Evolutionary conservation across 92 coral and sea anemone species (phyloP), one percentile per base, ranked within the genome.

Genomic region (Parazoanthus swiftii): DNA sequence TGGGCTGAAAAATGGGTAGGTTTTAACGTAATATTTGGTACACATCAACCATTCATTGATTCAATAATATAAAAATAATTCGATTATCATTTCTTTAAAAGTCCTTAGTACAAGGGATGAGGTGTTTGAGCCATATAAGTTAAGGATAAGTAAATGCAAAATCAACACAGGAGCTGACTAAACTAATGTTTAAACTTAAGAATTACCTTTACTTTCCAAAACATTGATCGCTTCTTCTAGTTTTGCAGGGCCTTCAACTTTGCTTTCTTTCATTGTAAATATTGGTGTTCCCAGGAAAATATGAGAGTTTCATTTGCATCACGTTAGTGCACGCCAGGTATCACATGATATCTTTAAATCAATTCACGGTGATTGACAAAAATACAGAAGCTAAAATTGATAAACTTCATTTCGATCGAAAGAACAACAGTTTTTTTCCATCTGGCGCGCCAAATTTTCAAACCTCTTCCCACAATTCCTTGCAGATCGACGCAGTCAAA

Each of bases 391-490:
- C 51, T 15, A 75, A 75, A 75, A 18, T 73, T 13, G 5, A 6
- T 16, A 73, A 16, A 35, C 5, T 26, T 71, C 3, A 29, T 1
- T 11, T 15, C 9, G 18, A 54, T 54, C 50, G 50, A 48, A 48
- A 8, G 11, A 48, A 15, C 68, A 74, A 89, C 80, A 51, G 59
- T 15, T 42, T 88, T 7, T 42, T 21, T 38, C 15, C 51, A 35
- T 36, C 90, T 79, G 89, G 81, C 91, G 98, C 98, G 98, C 95
- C 95, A 93, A 95, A 89, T 81, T 58, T 91, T 95, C 89, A 89
- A 93, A 90, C 88, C 44, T 67, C 23, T 18, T 33, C 79, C 90
- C 95, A 93, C 93, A 93, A 76, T 11, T 56, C 70, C 36, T 89
- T 85, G 68, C 85, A 44, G 86, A 54, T 74, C 23, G 63, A 54